phyloP scores from a whole-genome alignment of 1,140 invertebrate species.

The Popillia japonica region DNA sequence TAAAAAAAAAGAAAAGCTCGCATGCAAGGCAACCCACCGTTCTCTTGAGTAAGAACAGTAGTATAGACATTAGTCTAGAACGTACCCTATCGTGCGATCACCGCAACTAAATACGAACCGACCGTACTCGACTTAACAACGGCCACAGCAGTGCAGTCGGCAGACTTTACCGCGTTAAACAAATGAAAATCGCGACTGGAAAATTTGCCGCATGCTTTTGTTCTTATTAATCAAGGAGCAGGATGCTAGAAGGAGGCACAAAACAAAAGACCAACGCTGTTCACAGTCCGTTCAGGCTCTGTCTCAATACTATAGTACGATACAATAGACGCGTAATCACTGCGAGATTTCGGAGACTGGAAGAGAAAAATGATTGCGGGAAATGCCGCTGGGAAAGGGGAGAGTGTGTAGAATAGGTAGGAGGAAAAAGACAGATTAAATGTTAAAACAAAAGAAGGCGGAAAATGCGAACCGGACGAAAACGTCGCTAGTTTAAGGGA shows the following conservation, averaged over 20 bases:
- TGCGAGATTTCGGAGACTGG: neutral
- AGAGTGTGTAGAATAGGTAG: neutral
- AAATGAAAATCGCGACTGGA: constrained; percentile 3
- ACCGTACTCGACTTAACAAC: neutral
- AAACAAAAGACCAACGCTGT: neutral
- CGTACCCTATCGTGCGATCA: neutral
- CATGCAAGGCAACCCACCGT: neutral
- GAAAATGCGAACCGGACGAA: constrained; percentile 13
- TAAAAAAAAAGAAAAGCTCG: too few species aligned
- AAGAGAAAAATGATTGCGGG: neutral
- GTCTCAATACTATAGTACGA: neutral
- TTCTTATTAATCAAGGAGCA: neutral
- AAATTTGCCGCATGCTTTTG: neutral
- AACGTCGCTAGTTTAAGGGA: neutral
- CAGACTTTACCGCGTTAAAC: neutral
- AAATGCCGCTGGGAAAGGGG: neutral
- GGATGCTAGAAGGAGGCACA: neutral
- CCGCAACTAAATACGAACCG: neutral
- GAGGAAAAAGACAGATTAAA: constrained; percentile 6
- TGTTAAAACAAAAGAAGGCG: constrained; percentile 5
- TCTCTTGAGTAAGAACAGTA: neutral
- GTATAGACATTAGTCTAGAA: neutral
- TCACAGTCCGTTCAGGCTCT: neutral
- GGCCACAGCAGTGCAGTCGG: neutral
- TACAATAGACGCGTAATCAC: constrained; percentile 14